Base-by-base conservation (phyloP, 2,113 vertebrate genomes). In the Drymodes brunneopygia region DNA sequence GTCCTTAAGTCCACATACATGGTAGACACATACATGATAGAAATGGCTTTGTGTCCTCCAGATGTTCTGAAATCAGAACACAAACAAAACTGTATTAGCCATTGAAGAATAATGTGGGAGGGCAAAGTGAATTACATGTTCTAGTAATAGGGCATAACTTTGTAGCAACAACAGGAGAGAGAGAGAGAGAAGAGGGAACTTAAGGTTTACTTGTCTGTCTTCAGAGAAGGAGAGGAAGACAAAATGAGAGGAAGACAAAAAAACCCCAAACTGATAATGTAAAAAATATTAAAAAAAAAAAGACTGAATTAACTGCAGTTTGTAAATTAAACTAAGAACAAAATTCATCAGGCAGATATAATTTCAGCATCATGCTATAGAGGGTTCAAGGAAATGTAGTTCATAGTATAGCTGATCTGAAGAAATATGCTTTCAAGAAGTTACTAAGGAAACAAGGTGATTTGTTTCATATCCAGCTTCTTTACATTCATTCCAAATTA, bases 51-150 rank as follows among this genome's bases (percentile, higher is more conserved):
- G 12, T 65, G 24, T 65, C 24, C 56, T 65, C 35, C 50, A 56
- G 23, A 5, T n/a, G 6, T 35, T 47, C 29, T 57, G 24, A 40
- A 29, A 74, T 86, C 35, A 84, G 50, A 94, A 92, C 10, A 2
- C 65, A 86, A 87, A 42, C n/a, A 75, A 51, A 95, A 95, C 66
- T 69, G 7, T 47, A 62, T 8, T 2, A 12, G 18, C 24, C 38
- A 64, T 78, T 88, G 78, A 94, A 93, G 86, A 93, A 91, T 51
- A 92, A 86, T 66, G 48, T 58, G 88, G 64, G 89, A 94, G 85
- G 48, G 90, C 53, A 90, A 66, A 74, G 50, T 83, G 65, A 97
- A 93, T 94, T 88, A 50, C 54, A 70, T 86, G 53, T 91, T 96
- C 53, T 88, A 95, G 85, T 94, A 97, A 90, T 24, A 92, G 16